Conservation (phyloP, 1,140 invertebrate genomes). For the Heliconius himera region DNA sequence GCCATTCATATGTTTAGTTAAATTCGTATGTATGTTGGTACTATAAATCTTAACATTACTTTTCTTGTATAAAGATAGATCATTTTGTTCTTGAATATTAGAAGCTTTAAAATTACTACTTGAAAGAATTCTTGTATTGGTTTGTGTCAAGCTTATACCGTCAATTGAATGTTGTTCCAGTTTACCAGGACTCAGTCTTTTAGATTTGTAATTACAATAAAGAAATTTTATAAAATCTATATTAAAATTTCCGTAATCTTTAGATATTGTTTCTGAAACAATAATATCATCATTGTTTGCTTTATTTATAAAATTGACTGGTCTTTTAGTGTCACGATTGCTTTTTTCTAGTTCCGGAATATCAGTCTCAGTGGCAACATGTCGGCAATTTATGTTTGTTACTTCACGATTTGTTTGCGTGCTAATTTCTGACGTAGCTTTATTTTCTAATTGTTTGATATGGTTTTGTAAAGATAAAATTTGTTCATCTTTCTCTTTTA, state of each 20-base stretch:
- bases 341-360: neutral
- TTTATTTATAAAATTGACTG: neutral
- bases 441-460: constrained; percentile 50
- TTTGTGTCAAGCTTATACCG: neutral
- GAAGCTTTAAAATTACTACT: neutral
- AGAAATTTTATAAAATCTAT: constrained; percentile 50
- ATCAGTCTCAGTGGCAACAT: constrained; percentile 33
- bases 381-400: constrained; percentile 20
- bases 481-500: constrained; percentile 54
- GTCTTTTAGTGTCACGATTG: neutral
- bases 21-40: constrained; percentile 16
- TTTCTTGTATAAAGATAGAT: constrained; percentile 5
- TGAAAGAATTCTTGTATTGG: neutral
- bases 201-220: constrained; percentile 63
- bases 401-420: constrained; percentile 21
- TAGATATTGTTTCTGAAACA: neutral
- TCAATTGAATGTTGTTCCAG: constrained; percentile 61
- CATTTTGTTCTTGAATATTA: neutral
- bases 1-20: constrained; percentile 7
- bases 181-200: constrained; percentile 51
- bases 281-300: neutral
- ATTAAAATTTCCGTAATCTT: constrained; percentile 17
- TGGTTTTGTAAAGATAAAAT: constrained; percentile 45
- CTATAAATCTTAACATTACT: constrained; percentile 37
- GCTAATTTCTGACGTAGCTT: constrained; percentile 16